Evolutionary conservation across 2,113 vertebrate genomes (phyloP), one percentile per base, ranked within the genome.

Genomic region (Zosterops hypoxanthus): DNA sequence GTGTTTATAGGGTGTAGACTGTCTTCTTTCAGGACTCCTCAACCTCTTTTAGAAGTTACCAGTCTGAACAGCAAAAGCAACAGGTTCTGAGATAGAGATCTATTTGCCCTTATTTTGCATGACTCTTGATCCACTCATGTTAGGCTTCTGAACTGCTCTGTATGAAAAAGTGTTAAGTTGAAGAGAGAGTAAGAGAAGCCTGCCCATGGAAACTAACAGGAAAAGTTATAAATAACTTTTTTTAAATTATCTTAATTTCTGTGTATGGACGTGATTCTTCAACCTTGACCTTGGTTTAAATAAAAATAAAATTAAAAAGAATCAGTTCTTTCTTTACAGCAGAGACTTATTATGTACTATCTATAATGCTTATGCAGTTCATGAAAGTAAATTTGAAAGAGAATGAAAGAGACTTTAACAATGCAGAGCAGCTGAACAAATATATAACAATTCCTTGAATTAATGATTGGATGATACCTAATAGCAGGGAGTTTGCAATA

Each of bases 401-500:
- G 56, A 95, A 64, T 84, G 94, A 94, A 94, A 50, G 82, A 86
- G 63, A 93, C 2, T 96, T 82, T 85, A 92, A 95, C 78, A 95
- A 96, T 93, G 80, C 60, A 82, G 68, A 91, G 61, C 86, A 82
- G 80, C 77, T 95, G 85, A 96, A 94, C 68, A 92, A 92, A 95
- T 94, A 96, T 66, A 83, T 95, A 96, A 95, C 39, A 80, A 77
- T 96, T 97, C 75, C 75, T 94, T 94, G 86, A 96, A 91, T 91
- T 94, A 97, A 95, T 92, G 90, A 94, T 90, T 96, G 90, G 64
- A 96, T 95, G 90, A 94, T 90, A 91, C 49, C 64, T 97, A 94
- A 90, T 97, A 97, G 86, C 75, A 95, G 88, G 82, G 94, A 95
- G 77, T 96, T 96, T 86, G 90, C 90, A 94, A 73, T 55, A 94